Evolutionary conservation across 92 coral and sea anemone genomes (phyloP), one percentile per base, ranked within the genome.

Genomic region (Pocillopora grandis): DNA sequence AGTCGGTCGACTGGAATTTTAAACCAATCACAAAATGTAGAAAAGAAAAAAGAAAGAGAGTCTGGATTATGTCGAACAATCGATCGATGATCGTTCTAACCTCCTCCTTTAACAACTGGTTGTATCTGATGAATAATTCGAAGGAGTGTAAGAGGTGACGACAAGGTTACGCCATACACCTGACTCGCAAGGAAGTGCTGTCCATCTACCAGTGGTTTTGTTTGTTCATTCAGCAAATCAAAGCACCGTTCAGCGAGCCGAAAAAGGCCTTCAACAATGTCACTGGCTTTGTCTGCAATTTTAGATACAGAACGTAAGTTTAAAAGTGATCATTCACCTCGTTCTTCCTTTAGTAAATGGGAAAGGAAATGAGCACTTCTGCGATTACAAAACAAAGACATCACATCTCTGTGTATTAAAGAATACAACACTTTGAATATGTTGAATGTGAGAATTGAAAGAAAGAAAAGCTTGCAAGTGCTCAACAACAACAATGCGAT

Each of bases 91-190:
- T 5, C 69, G 17, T 14, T 20, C 36, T 84, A 18, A 91, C 91
- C 94, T 81, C 85, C 89, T 76, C 90, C 94, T 61, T 69, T 42
- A 17, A 91, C 17, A 17, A 86, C 74, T 31, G 91, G 91, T n/a
- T 73, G 66, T 66, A 89, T 84, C 76, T 88, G 91, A 10, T 91
- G 91, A 66, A 91, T 70, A 61, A 85, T 88, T 61, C 88, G 85
- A 42, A 91, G 87, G 75, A 91, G 77, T 16, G 94, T 91, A 36
- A 83, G 85, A 10, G 94, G 94, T 5, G 94, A 91, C 31, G 86
- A 85, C 21, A 91, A 70, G n/a, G 78, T 67, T 20, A 77, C 76
- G 33, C 94, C 94, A 48, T 52, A 77, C 62, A 66, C 12, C 18
- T 70, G 63, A 52, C 65, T 42, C 52, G 0, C 52, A 42, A 42